Base-by-base conservation (phyloP, 2,113 vertebrate species). In the Oreochromis niloticus region DNA sequence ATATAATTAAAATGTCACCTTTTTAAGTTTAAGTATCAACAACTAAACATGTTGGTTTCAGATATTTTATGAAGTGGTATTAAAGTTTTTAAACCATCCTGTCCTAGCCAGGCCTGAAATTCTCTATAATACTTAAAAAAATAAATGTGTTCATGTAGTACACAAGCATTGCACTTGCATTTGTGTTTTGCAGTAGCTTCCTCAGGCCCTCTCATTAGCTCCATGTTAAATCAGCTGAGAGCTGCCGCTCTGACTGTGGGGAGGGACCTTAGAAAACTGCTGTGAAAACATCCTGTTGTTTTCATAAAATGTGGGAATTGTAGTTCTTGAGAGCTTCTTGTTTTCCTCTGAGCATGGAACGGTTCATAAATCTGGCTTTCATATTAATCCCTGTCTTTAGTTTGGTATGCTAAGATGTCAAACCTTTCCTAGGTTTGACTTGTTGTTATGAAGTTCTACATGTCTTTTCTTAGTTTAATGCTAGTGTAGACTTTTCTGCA, bases 161-260 rank as follows among this genome's bases (percentile, higher is more conserved):
- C 27, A 48, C 48, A 12, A 52, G 16, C 17, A 14, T 80, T 92
- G 71, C 16, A 24, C 32, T 39, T 81, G 86, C 39, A 6, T 66
- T 84, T 5, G 6, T 87, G 61, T 88, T 86, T 81, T 61, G 19
- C 81, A 78, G 1, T 24, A 5, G 39, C 61, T 91, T 32, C 17
- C 59, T 78, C 11, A 55, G 80, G 83, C 50, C 14, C 30, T n/a
- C 59, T 91, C 43, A 80, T 85, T 83, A 75, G 54, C 24, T 75
- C 41, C 16, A 13, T 91, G 88, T 88, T 88, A 82, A 90, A 91
- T 88, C 88, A 92, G 87, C 87, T 91, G 89, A 52, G 73, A 52
- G 6, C 73, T 52, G 73, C 46, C 5, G 1, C 46, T 52, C 73
- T 4, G 71, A 79, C 73, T 56, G 41, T 48, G 71, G 57, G 56